Evolutionary conservation across 1,140 invertebrate genomes (phyloP).

Genomic region (Charaxes varanes): DNA sequence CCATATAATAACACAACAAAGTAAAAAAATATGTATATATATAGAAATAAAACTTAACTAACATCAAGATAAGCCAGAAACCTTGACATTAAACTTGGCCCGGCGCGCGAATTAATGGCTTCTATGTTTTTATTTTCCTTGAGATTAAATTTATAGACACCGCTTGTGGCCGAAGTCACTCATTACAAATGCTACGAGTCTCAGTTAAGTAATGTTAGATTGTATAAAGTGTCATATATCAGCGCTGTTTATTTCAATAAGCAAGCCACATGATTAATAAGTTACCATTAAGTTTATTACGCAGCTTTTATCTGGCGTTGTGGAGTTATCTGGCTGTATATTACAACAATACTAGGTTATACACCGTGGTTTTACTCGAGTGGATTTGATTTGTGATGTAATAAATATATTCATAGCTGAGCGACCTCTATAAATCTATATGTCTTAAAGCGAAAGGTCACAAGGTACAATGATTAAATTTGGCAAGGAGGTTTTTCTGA

Average conservation of each 20-base stretch:
- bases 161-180: conserved; percentile 56
- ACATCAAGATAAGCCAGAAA: conserved; percentile 69
- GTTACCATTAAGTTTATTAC: conserved; percentile 16
- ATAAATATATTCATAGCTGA: no score
- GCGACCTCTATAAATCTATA: no score
- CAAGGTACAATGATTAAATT: no score
- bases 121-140: conserved; percentile 73
- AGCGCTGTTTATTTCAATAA: conserved; percentile 53
- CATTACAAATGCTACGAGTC: conserved; percentile 62
- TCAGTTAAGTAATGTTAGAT: conserved; percentile 61
- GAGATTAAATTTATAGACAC: conserved; percentile 72
- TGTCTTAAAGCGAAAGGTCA: no score
- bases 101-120: conserved; percentile 71
- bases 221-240: conserved; percentile 69
- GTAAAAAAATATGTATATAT: no score
- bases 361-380: not conserved
- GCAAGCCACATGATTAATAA: conserved; percentile 48
- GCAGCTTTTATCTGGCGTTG: conserved; percentile 7
- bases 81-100: conserved; percentile 74
- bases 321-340: conserved; percentile 10
- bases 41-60: conserved; percentile 67
- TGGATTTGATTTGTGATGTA: no score
- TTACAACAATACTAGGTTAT: not conserved
- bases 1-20: conserved; percentile 55
- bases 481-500: no score